Evolutionary conservation across 2,888 invertebrate genomes (phyloP).

Genomic region (Meteorus cinctellus): DNA sequence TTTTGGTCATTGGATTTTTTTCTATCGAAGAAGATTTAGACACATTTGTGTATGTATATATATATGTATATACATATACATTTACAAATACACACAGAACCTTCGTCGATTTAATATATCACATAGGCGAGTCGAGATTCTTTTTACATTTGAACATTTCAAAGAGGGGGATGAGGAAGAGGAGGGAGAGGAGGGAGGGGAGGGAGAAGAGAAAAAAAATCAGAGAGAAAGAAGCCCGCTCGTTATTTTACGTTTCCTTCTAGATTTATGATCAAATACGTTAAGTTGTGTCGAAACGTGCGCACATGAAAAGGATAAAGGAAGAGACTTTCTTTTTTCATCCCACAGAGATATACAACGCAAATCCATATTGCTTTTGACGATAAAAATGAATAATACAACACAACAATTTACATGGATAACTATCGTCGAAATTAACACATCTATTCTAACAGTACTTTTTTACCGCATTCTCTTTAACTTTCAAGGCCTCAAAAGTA

Average conservation of each 20-base stretch:
- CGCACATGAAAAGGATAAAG: not conserved
- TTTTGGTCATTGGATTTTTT: constrained; percentile 17
- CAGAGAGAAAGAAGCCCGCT: not conserved
- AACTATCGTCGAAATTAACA: constrained; percentile 17
- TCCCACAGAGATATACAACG: not conserved
- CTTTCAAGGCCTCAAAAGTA: constrained; percentile 30
- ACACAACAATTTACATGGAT: constrained; percentile 15
- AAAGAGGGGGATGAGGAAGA: not conserved
- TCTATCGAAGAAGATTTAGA: not conserved
- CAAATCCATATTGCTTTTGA: not conserved
- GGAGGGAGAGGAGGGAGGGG: not conserved
- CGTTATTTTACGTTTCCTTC: constrained; percentile 34
- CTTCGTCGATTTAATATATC: constrained; percentile 30
- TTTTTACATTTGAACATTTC: constrained; percentile 21
- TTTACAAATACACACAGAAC: constrained; percentile 9
- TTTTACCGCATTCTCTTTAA: constrained; percentile 12
- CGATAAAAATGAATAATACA: not conserved
- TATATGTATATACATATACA: not conserved
- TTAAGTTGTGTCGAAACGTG: constrained; percentile 24
- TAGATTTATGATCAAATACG: constrained; percentile 33
- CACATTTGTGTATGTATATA: not conserved
- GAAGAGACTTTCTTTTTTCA: constrained; percentile 14
- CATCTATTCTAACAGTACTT: constrained; percentile 22
- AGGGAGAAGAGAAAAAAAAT: not conserved
- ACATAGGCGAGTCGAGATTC: constrained; percentile 8